Base-by-base conservation (phyloP, 2,113 vertebrate genomes). In the Pangasianodon hypophthalmus region DNA sequence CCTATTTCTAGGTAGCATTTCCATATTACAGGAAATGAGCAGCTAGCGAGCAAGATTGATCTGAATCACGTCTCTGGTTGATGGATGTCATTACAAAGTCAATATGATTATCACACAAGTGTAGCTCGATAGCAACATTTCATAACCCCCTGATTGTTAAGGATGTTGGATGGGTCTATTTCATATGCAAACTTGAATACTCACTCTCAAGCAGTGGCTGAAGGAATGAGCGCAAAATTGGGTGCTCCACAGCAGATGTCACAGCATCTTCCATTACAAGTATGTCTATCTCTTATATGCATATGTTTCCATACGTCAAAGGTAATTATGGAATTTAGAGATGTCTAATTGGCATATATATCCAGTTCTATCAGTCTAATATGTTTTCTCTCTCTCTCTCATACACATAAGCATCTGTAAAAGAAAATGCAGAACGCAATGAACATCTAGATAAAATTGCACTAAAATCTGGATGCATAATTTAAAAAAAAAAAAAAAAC, bases 1-100 rank as follows among this genome's bases (percentile, higher is more conserved):
- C 8, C 52, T 75, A 56, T 73, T 69, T 75, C 64, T 87, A 83
- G 48, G n/a, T 41, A 84, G 67, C 69, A 44, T 73, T 90, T 84
- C 81, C 50, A 84, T 80, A 90, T 80, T 29, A 69, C n/a, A 41
- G 44, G 83, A 79, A 85, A 85, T 85, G 56, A 84, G 86, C 37
- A 44, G 54, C 56, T 52, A n/a, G 79, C 37, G 7, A 50, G 69
- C 67, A 29, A 48, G 46, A 90, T 75, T 90, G 52, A 90, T 84
- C 69, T 73, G 85, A 52, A 79, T 88, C 69, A 58, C 0, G 24
- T 67, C 60, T 84, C 60, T 7, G 21, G 58, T 84, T 81, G 86
- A 73, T 54, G 58, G 81, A 89, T 91, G 64, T 64, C 88, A 87
- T 44, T 86, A 91, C 71, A 44, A 54, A 87, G 88, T 85, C 88